Evolutionary conservation across 2,113 vertebrate species (phyloP).

Genomic region (Lampris megalopsis): DNA sequence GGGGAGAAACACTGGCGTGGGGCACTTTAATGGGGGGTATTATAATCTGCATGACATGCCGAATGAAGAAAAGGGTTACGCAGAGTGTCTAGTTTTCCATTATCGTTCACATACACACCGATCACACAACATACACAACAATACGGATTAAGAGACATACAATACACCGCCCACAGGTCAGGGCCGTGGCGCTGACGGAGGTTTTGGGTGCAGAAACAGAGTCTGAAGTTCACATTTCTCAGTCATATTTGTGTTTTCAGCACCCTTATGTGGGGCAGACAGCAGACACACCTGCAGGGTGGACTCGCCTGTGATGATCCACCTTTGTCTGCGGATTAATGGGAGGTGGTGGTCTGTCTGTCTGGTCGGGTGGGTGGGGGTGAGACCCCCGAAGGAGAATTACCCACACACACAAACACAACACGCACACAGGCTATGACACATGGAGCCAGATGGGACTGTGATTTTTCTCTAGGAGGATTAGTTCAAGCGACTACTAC

Average conservation of each 20-base stretch:
- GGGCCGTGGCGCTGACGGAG: too few species aligned
- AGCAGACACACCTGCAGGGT: too few species aligned
- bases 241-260: too few species aligned
- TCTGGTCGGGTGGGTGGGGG: neutral
- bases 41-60: constrained; percentile 49
- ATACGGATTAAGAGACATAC: neutral
- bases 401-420: constrained; percentile 8
- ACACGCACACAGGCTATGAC: constrained; percentile 7
- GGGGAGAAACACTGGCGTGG: constrained; percentile 2
- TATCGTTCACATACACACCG: constrained; percentile 8
- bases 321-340: neutral
- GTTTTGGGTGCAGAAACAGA: too few species aligned
- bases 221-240: too few species aligned
- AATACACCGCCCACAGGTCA: too few species aligned
- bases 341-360: neutral
- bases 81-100: constrained; percentile 42
- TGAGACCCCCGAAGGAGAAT: constrained; percentile 26
- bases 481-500: constrained; percentile 26
- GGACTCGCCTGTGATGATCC: too few species aligned
- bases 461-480: constrained; percentile 47
- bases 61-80: constrained; percentile 50
- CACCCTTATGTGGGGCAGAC: too few species aligned
- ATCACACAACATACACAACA: neutral
- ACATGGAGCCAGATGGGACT: constrained; percentile 58
- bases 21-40: constrained; percentile 31